A percentile compares a stretch with the other conserved stretches of the same genome.
Conservation (phyloP, 1,140 invertebrate species). For the Drosophila funebris region DNA sequence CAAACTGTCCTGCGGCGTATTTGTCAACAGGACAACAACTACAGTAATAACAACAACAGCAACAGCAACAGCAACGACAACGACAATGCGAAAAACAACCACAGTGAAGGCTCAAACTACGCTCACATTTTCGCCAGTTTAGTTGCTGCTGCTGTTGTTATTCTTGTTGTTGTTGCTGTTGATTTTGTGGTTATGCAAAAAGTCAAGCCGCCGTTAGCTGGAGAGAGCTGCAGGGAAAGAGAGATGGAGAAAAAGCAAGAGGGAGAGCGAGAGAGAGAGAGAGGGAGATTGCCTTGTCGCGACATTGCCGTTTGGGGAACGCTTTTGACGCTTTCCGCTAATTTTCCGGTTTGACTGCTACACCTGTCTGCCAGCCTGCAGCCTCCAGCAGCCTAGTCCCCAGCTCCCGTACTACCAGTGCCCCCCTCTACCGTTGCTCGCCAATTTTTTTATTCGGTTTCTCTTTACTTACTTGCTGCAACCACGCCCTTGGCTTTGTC, state of each 20-base stretch:
- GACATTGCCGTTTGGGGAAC: constrained; percentile 78
- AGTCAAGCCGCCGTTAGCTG: constrained; percentile 27
- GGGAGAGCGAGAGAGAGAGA: not conserved
- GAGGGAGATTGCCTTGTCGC: constrained; percentile 45
- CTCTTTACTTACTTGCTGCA: constrained; percentile 26
- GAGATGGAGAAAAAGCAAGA: not conserved
- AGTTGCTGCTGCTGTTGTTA: constrained; percentile 32
- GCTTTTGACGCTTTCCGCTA: constrained; percentile 81
- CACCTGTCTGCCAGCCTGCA: constrained; percentile 63
- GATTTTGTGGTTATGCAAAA: constrained; percentile 65
- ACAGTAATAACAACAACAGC: not conserved
- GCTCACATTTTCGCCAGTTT: constrained; percentile 71
- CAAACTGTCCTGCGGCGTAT: constrained; percentile 66
- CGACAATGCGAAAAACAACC: constrained; percentile 19
- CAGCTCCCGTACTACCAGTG: not conserved
- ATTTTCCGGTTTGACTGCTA: constrained; percentile 78
- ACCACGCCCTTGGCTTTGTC: constrained; percentile 40
- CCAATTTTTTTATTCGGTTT: not conserved
- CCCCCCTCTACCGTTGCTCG: not conserved
- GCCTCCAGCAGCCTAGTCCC: not conserved
- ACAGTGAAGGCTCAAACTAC: constrained; percentile 62
- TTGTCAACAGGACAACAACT: constrained; percentile 62
- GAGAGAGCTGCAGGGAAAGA: not conserved
- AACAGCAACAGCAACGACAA: not conserved
- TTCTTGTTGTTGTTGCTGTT: constrained; percentile 16